These are phyloP conservation scores for Brachionus plicatilis DNA, from an alignment of 1,140 invertebrate species.

Conservation along the genomic window DNA sequence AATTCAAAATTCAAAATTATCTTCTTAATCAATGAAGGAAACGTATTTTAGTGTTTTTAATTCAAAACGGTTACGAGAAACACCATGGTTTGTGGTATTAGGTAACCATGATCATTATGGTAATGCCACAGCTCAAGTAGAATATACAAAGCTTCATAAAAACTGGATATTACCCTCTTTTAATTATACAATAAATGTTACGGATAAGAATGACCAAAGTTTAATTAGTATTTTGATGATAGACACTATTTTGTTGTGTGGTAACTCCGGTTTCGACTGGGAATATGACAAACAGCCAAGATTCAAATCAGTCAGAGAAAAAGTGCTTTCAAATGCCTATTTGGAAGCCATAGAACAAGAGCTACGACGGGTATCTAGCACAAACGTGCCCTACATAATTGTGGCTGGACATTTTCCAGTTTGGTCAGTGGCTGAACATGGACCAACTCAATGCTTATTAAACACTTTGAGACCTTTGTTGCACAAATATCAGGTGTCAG, in stretches of 20 bases:
- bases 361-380: neutral
- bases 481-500: constrained; percentile 55
- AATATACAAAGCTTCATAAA: constrained; percentile 50
- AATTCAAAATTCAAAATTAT: neutral
- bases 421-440: constrained; percentile 58
- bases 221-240: constrained; percentile 55
- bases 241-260: constrained; percentile 57
- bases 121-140: constrained; percentile 54
- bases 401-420: constrained; percentile 49
- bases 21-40: constrained; percentile 41
- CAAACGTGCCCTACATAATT: constrained; percentile 13
- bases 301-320: constrained; percentile 8
- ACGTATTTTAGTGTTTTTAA: constrained; percentile 47
- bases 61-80: constrained; percentile 43
- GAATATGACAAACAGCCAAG: constrained; percentile 25
- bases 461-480: constrained; percentile 54
- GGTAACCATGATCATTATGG: constrained; percentile 58
- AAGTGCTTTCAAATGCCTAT: constrained; percentile 3
- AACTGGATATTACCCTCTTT: constrained; percentile 53
- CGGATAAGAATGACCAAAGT: constrained; percentile 43
- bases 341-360: constrained; percentile 1
- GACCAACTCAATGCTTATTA: constrained; percentile 55
- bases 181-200: constrained; percentile 52
- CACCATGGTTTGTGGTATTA: constrained; percentile 53
- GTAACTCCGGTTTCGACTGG: constrained; percentile 49